Percentiles rank a stretch among this genome's conserved stretches.
Evolutionary conservation across 2,888 invertebrate species (phyloP).

Genomic region (Pseudococcus viburni): DNA sequence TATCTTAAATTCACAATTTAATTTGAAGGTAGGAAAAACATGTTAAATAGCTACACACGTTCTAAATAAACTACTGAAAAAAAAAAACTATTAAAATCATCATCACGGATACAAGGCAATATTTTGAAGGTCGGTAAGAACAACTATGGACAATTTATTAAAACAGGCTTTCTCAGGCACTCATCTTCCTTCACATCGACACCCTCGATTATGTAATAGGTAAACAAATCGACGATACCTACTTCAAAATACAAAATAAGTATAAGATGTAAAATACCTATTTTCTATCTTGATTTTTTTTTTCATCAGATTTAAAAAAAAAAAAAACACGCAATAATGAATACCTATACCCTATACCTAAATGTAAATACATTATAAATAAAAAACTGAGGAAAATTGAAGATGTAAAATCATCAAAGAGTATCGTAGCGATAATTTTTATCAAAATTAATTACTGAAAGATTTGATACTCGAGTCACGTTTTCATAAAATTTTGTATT

Average conservation of each 20-base stretch:
- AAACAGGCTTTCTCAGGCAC: background rate
- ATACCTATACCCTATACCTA: too few species aligned
- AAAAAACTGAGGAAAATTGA: background rate
- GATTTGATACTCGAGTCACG: background rate
- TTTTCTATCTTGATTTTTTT: too few species aligned
- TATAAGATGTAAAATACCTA: too few species aligned
- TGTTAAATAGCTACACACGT: background rate
- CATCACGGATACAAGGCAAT: background rate
- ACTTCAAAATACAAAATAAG: too few species aligned
- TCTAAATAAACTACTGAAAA: background rate
- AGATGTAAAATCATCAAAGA: slow-evolving; percentile 1
- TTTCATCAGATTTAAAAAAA: background rate
- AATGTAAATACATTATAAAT: background rate
- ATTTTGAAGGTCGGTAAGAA: slow-evolving; percentile 1
- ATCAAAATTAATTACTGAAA: background rate
- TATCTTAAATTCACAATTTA: background rate
- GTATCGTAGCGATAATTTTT: slow-evolving; percentile 13
- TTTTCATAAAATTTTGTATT: background rate
- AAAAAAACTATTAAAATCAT: slow-evolving; percentile 26
- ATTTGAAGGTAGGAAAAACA: background rate
- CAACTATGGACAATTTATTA: background rate
- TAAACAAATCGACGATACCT: too few species aligned
- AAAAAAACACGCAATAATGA: background rate
- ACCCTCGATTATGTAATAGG: background rate
- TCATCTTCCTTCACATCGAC: background rate